Percentiles rank a stretch among this genome's conserved stretches.
phyloP scores from a whole-genome alignment of 30 jellyfish, hydroid and myxozoan species.

The Turritopsis dohrnii region DNA sequence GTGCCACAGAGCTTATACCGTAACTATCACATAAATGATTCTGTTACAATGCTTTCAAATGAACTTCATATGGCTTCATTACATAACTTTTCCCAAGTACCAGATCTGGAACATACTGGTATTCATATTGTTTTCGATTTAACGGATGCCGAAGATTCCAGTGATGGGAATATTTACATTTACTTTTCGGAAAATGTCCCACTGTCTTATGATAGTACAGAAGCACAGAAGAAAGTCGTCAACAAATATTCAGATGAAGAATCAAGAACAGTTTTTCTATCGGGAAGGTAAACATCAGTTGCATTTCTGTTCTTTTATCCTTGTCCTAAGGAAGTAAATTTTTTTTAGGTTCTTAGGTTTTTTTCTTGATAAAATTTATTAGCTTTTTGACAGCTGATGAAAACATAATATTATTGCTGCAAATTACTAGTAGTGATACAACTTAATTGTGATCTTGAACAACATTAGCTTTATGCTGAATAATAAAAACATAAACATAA shows the following conservation, averaged over 20 bases:
- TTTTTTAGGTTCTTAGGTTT: too few species aligned
- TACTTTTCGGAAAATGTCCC: constrained; percentile 23
- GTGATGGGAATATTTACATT: constrained; percentile 13
- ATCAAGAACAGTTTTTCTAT: constrained; percentile 16
- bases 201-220: neutral
- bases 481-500: too few species aligned
- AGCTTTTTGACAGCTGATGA: too few species aligned
- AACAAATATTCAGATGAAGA: constrained; percentile 9
- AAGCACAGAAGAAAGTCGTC: neutral
- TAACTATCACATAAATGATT: neutral
- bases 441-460: too few species aligned
- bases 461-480: too few species aligned
- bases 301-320: too few species aligned
- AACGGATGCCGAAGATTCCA: neutral
- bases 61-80: neutral
- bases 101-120: neutral
- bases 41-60: neutral
- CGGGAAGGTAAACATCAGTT: constrained; percentile 26
- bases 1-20: neutral
- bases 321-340: too few species aligned
- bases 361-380: too few species aligned
- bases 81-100: neutral
- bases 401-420: too few species aligned
- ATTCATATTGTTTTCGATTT: constrained; percentile 6
- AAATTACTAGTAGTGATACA: too few species aligned